A percentile compares a stretch with the other conserved stretches of the same genome.
Evolutionary conservation across 1,140 invertebrate species (phyloP).

Genomic region (Riptortus pedestris): DNA sequence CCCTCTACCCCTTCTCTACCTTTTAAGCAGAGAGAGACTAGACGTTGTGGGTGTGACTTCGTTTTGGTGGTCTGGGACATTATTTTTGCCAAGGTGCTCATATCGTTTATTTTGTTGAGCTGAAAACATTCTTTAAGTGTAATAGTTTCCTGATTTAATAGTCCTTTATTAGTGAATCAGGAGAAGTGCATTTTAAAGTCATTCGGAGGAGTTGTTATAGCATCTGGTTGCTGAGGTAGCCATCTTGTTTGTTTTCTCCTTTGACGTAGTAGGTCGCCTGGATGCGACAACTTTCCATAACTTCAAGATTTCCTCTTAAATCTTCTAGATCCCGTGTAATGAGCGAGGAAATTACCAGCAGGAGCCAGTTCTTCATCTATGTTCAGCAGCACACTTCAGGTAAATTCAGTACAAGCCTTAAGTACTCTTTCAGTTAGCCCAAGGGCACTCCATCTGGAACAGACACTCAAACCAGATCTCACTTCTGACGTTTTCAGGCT

Average conservation of each 20-base stretch:
- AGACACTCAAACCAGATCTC: neutral
- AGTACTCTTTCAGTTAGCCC: neutral
- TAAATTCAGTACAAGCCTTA: neutral
- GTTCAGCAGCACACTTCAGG: neutral
- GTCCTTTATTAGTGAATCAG: no score
- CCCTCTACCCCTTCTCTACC: neutral
- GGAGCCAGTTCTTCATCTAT: neutral
- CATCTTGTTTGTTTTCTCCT: constrained; percentile 20
- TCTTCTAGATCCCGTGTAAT: neutral
- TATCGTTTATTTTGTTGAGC: neutral
- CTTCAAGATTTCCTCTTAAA: neutral
- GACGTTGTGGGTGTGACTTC: neutral
- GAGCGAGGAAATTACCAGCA: neutral
- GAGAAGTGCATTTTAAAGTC: neutral
- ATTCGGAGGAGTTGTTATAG: neutral
- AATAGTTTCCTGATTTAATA: neutral
- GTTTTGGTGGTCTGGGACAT: neutral
- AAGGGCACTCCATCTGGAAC: constrained; percentile 7
- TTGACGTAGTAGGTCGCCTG: constrained; percentile 13
- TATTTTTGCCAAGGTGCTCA: constrained; percentile 6
- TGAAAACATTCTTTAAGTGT: neutral
- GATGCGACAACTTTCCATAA: constrained; percentile 2
- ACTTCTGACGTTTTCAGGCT: neutral
- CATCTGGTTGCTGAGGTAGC: neutral
- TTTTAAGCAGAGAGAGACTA: neutral